Evolutionary conservation across 2,797 vertebrate species (phyloP), one percentile per base, ranked within the genome.

Genomic region (Saguinus oedipus): DNA sequence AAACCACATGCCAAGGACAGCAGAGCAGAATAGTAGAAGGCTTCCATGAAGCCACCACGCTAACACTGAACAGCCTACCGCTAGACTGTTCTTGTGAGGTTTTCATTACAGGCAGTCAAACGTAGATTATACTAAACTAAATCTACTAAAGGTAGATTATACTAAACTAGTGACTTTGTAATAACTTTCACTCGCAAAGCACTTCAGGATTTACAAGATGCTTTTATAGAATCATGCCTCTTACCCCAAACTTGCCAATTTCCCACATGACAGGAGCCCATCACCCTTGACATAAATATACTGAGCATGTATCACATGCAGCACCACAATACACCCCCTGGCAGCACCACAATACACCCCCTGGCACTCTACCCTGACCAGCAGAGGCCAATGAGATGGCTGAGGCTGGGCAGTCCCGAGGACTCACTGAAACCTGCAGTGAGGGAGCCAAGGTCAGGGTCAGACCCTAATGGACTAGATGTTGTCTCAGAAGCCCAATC

Each of bases 221-320:
- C 39, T 80, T 61, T 19, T 7, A 39, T 12, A 86, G 81, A 68
- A 75, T 46, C 85, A 4, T 7, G 42, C 39, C 24, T 26, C 61
- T 86, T 19, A 11, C 24, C 72, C 72, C 33, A 72, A 39, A 74
- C 42, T 27, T 36, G 30, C 24, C 79, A 36, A 15, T 30, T 42
- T 12, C 36, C 30, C 83, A 15, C 83, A 72, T 2, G 33, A 64
- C 44, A 79, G 46, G 78, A 88, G 72, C 19, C 82, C 33, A 5
- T n/a, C 30, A 13, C n/a, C 59, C 70, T 44, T 17, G n/a, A 42
- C 76, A 82, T 46, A 75, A 50, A 61, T 0, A 1, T 53, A 36
- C 20, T 68, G 5, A 75, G 44, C 7, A 26, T 19, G 48, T 24
- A 6, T 8, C 24, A 44, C 0, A 0, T 4, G n/a, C 24, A 53